Evolutionary conservation across 2,113 vertebrate genomes (phyloP).

Genomic region (Ciconia boyciana): DNA sequence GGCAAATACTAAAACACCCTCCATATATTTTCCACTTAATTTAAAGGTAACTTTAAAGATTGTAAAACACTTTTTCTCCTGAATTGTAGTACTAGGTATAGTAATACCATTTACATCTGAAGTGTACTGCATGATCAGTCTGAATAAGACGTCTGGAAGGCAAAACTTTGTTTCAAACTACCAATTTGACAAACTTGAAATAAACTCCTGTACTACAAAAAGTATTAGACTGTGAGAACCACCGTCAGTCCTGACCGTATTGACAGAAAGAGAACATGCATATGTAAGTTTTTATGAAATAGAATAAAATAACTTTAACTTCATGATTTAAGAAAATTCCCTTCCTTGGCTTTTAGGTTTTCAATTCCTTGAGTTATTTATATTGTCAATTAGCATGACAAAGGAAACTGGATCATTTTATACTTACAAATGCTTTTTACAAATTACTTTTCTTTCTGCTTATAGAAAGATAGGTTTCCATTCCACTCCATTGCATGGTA

Average conservation of each 20-base stretch:
- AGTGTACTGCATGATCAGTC: neutral
- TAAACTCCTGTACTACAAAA: neutral
- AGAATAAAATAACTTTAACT: neutral
- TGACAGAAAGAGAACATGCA: neutral
- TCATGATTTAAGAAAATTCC: neutral
- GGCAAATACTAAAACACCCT: neutral
- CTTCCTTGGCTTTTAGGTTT: neutral
- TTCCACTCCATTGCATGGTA: neutral
- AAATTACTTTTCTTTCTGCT: neutral
- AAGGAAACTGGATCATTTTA: neutral
- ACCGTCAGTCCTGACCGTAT: neutral
- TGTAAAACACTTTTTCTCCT: neutral
- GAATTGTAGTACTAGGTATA: neutral
- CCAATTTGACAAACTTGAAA: neutral
- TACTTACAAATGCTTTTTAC: neutral
- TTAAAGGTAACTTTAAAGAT: neutral
- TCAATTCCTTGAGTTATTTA: neutral
- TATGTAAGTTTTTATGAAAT: neutral
- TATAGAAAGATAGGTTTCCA: neutral
- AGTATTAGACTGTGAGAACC: neutral
- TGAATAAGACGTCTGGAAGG: neutral
- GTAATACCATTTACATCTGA: neutral
- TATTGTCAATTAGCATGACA: neutral
- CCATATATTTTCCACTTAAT: neutral
- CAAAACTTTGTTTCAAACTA: neutral